Conservation (phyloP, 2,888 invertebrate genomes). For the Campaea margaritaria region DNA sequence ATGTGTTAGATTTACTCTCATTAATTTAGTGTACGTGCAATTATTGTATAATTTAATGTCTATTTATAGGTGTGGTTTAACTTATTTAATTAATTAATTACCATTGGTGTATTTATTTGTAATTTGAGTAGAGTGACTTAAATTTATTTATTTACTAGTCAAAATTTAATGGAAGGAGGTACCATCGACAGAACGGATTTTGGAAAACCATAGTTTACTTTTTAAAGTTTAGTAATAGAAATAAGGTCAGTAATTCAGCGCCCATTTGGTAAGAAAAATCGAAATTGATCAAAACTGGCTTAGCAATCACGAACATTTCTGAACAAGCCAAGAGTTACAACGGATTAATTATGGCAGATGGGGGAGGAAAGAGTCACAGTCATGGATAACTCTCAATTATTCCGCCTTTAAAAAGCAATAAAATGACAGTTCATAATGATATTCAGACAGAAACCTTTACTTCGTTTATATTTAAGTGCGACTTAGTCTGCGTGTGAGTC, state of each 20-base stretch:
- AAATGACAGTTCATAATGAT: background rate
- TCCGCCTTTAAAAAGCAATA: conserved; percentile 42
- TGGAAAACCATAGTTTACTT: conserved; percentile 1
- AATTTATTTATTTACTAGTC: conserved; percentile 82
- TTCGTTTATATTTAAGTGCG: no score
- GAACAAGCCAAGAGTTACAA: conserved; percentile 15
- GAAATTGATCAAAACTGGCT: conserved; percentile 2
- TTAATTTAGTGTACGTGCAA: conserved; percentile 76
- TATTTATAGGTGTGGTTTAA: conserved; percentile 70
- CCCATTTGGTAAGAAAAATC: background rate
- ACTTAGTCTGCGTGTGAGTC: background rate
- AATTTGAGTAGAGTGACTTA: conserved; percentile 49
- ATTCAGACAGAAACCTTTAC: background rate
- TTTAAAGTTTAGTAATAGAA: conserved; percentile 18
- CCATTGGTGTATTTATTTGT: conserved; percentile 42
- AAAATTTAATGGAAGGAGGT: conserved; percentile 68
- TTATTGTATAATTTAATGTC: conserved; percentile 73
- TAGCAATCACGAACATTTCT: background rate
- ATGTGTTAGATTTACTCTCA: conserved; percentile 71
- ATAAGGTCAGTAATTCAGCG: conserved; percentile 33
- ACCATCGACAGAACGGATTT: conserved; percentile 39
- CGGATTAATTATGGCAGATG: conserved; percentile 33
- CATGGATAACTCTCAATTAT: conserved; percentile 18
- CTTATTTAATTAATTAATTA: conserved; percentile 66
- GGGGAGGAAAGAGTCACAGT: conserved; percentile 30